Base-by-base conservation (phyloP, 1,140 invertebrate genomes). In the Apis dorsata region DNA sequence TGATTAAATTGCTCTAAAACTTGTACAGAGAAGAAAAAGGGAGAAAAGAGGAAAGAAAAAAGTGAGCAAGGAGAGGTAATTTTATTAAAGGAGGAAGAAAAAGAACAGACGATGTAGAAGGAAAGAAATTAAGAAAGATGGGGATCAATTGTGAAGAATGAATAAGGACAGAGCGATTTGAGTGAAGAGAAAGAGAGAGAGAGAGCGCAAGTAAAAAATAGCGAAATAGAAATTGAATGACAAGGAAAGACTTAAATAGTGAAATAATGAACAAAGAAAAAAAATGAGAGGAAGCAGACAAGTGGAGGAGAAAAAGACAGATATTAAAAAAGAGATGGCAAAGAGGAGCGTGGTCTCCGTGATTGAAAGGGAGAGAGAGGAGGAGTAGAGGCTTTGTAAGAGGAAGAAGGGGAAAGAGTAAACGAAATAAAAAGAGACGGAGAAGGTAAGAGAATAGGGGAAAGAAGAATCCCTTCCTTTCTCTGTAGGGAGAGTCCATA, bases 401-500 rank as follows among this genome's bases (percentile, higher is more conserved):
- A 34, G 73, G 65, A 34, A 3, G 15, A 57, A 13, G 5, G 3
- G 4, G 11, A 10, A 1, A 17, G 49, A 17, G 2, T 9, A 49
- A 53, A 17, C 24, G 21, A 34, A 62, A 69, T 51, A 81, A 57
- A 83, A 51, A 79, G 66, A n/a, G 44, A 66, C 59, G 55, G 71
- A 51, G 62, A 69, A 44, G 75, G 51, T 34, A 44, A 70, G 34
- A 57, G 44, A 72, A 65, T 24, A 28, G 21, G 79, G 19, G 60
- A 71, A 77, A 53, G 24, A 81, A 75, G 81, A 84, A 86, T 78
- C 71, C 78, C 82, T 74, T 79, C 73, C 65, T 78, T 80, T 84
- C 76, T 80, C 65, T 13, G 68, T 60, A 71, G 70, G 65, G 74
- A 81, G 83, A 90, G 89, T 90, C 77, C 79, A 81, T 86, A 72